A percentile compares a stretch with the other conserved stretches of the same genome.
These are phyloP conservation scores for Noctua fimbriata DNA, from an alignment of 2,888 invertebrate species.

Conservation along the genomic window DNA sequence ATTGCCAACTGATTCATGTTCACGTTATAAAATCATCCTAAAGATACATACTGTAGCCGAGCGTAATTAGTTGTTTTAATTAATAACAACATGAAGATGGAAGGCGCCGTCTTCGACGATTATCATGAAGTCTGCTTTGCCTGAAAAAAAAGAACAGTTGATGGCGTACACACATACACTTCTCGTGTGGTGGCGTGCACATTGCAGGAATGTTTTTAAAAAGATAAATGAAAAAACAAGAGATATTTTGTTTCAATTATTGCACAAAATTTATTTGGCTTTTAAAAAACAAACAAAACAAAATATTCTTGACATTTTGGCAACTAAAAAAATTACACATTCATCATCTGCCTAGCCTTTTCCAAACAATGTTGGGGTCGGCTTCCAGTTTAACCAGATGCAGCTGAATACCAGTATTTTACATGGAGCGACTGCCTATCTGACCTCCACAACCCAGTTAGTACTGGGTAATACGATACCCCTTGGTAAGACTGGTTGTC, in stretches of 20 bases:
- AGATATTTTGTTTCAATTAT: neutral
- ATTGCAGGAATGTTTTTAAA: neutral
- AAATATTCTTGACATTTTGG: neutral
- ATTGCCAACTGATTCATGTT: neutral
- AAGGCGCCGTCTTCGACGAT: no score
- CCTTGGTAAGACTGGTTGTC: no score
- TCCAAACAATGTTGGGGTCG: no score
- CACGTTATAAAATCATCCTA: no score
- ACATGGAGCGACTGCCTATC: no score
- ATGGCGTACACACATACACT: neutral
- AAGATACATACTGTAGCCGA: neutral
- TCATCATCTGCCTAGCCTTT: no score
- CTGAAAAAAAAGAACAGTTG: neutral
- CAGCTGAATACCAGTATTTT: no score
- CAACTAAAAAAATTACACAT: neutral
- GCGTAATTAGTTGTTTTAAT: neutral
- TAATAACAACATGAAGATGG: neutral
- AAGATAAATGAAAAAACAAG: neutral
- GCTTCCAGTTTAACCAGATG: no score
- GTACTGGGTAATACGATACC: no score
- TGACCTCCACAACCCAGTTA: no score
- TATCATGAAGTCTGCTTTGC: neutral
- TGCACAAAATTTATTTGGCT: neutral
- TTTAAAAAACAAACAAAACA: neutral
- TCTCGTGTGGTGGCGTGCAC: neutral